phyloP scores from a whole-genome alignment of 1,140 invertebrate species.

The Parasteatoda tepidariorum region DNA sequence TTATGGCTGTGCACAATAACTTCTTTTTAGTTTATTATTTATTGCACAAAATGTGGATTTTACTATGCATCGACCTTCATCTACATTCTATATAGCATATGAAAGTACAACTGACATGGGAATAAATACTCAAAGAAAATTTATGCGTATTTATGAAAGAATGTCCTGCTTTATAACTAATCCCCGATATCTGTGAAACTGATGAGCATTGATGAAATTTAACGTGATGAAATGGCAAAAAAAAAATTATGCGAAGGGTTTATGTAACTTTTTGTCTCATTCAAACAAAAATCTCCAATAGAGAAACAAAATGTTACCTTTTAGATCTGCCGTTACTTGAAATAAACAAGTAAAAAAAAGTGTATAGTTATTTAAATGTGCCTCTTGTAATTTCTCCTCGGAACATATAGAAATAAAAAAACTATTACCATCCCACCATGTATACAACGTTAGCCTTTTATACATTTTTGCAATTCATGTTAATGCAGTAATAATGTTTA shows the following conservation, averaged over 20 bases:
- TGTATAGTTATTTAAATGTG: background rate
- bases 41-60: too few species aligned
- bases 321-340: background rate
- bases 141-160: too few species aligned
- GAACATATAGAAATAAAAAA: background rate
- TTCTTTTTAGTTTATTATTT: too few species aligned
- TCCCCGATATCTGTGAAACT: too few species aligned
- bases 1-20: too few species aligned
- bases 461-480: background rate
- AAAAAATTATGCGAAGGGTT: background rate
- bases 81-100: too few species aligned
- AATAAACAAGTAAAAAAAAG: background rate
- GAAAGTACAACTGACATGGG: too few species aligned
- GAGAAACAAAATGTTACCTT: background rate
- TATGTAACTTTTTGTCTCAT: background rate
- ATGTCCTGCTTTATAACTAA: too few species aligned
- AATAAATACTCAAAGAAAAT: too few species aligned
- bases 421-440: background rate
- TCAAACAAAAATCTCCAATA: too few species aligned
- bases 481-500: background rate
- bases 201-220: too few species aligned
- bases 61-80: too few species aligned
- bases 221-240: background rate
- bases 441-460: background rate
- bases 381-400: background rate